phyloP scores from a whole-genome alignment of 2,797 vertebrate genomes.

The Karalla daura region DNA sequence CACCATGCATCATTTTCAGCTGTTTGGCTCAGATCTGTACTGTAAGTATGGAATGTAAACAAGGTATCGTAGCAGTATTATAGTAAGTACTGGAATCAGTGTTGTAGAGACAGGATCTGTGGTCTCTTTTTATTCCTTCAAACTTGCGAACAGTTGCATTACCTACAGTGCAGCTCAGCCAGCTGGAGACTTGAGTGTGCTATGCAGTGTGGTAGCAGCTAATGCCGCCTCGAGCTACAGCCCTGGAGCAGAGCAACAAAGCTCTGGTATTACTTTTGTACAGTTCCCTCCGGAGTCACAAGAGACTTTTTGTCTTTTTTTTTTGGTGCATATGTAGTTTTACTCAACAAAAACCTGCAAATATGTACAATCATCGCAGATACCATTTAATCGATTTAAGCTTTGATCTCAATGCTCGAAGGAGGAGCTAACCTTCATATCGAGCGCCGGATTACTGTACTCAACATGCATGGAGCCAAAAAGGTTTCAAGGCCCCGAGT shows the following conservation, averaged over 20 bases:
- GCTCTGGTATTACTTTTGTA: not conserved
- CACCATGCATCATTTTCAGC: no score
- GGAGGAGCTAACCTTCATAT: not conserved
- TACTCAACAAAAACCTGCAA: no score
- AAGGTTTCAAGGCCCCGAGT: not conserved
- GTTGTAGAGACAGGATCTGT: no score
- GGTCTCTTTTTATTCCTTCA: not conserved
- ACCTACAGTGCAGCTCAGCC: not conserved
- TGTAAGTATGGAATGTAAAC: no score
- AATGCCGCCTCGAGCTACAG: not conserved
- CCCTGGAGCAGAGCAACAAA: not conserved
- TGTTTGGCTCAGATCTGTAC: no score
- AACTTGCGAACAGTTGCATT: not conserved
- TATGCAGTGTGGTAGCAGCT: no score
- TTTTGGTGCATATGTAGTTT: not conserved
- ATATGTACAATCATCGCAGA: no score
- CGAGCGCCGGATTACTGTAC: not conserved
- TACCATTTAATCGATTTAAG: no score
- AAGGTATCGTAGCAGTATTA: no score
- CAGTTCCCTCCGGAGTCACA: not conserved
- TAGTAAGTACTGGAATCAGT: no score
- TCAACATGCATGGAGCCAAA: not conserved
- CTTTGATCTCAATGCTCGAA: not conserved
- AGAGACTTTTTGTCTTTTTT: not conserved
- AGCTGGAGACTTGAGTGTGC: not conserved